Conservation (phyloP, 2,888 invertebrate species). For the Drosophila prostipennis region DNA sequence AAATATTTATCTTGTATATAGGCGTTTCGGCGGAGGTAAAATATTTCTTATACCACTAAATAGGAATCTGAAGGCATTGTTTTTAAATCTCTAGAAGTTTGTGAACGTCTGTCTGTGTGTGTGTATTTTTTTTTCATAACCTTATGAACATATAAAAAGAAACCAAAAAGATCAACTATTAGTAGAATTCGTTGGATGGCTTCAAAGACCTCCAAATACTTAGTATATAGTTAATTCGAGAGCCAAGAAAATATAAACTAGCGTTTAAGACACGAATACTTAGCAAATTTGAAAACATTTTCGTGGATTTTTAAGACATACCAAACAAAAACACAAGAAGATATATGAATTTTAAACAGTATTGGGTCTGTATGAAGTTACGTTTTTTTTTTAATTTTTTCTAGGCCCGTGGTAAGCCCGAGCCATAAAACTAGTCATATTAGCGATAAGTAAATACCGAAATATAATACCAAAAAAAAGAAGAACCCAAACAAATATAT, state of each 20-base stretch:
- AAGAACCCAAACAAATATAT: not conserved
- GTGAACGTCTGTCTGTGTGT: slow-evolving; percentile 34
- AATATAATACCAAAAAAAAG: slow-evolving; percentile 16
- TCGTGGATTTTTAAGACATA: not conserved
- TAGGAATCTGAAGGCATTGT: not conserved
- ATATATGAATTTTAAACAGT: not conserved
- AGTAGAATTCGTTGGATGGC: slow-evolving; percentile 68
- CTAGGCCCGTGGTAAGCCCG: slow-evolving; percentile 62
- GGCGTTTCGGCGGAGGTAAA: not conserved
- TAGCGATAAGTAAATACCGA: slow-evolving; percentile 13
- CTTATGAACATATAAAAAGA: slow-evolving; percentile 3
- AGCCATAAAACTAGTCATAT: slow-evolving; percentile 57
- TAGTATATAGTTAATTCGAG: slow-evolving; percentile 35
- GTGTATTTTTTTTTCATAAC: slow-evolving; percentile 38
- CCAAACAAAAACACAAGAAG: not conserved
- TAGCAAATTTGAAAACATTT: slow-evolving; percentile 29
- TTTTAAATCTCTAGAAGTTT: slow-evolving; percentile 15
- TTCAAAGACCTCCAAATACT: slow-evolving; percentile 20
- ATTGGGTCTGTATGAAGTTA: slow-evolving; percentile 14
- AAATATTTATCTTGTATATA: slow-evolving; percentile 20
- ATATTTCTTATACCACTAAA: slow-evolving; percentile 1
- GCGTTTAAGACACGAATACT: slow-evolving; percentile 16
- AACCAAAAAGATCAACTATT: slow-evolving; percentile 39
- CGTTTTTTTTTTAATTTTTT: slow-evolving; percentile 24
- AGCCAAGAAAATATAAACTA: slow-evolving; percentile 4